phyloP scores from a whole-genome alignment of 2,113 vertebrate genomes.

The Thomomys bottae region DNA sequence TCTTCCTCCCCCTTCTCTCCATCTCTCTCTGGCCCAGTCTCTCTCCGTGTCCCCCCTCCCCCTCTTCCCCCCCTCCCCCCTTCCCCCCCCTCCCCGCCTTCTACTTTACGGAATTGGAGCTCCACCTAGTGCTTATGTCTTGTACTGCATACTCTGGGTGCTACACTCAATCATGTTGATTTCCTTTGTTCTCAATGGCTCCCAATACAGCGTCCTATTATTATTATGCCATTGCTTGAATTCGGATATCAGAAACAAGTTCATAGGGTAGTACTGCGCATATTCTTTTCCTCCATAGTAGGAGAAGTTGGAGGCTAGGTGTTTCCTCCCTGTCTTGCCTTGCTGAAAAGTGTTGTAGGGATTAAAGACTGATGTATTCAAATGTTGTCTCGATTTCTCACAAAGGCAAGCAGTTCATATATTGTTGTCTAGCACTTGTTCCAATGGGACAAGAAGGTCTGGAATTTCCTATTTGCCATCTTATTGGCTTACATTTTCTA shows the following conservation, averaged over 20 bases:
- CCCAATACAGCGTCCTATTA: background rate
- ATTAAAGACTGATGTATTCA: background rate
- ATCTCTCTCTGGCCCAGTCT: too few species aligned
- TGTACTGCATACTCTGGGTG: background rate
- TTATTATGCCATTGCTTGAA: background rate
- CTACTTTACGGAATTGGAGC: background rate
- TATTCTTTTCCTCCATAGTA: background rate
- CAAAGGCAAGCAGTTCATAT: background rate
- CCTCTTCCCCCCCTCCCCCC: too few species aligned
- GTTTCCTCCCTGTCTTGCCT: background rate
- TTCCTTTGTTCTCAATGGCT: slow-evolving; percentile 29
- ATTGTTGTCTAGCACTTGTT: background rate
- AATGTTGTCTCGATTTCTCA: background rate
- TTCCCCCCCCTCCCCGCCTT: too few species aligned
- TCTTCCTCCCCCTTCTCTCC: too few species aligned
- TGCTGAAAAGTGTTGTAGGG: background rate
- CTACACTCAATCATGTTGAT: background rate
- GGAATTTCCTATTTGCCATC: background rate
- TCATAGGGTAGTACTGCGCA: background rate
- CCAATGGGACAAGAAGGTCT: background rate
- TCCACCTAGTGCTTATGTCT: background rate
- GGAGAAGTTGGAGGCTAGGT: background rate
- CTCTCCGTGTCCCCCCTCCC: too few species aligned
- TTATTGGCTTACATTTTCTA: background rate
- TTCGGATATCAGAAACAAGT: background rate